phyloP scores from a whole-genome alignment of 2,888 invertebrate species.

The Fabriciana adippe region DNA sequence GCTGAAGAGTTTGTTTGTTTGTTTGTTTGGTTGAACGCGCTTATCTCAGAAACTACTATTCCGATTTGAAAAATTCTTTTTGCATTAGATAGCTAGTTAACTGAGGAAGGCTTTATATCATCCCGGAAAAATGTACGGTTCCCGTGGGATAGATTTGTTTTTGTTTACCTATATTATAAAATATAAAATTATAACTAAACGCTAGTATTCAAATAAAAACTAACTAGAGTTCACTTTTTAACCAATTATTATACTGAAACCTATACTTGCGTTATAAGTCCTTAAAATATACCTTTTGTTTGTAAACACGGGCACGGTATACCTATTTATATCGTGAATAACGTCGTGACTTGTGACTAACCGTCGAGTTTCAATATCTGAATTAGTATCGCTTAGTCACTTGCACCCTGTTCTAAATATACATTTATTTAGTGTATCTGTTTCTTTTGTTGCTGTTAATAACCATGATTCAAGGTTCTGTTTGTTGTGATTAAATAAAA shows the following conservation, averaged over 20 bases:
- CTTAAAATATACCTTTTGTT: slow-evolving; percentile 42
- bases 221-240: no score
- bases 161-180: no score
- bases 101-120: no score
- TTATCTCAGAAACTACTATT: no score
- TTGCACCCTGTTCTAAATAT: slow-evolving; percentile 31
- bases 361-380: slow-evolving; percentile 41
- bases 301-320: slow-evolving; percentile 49
- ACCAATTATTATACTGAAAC: background rate
- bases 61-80: no score
- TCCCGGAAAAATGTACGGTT: no score
- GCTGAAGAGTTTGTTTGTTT: no score
- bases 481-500: slow-evolving; percentile 22
- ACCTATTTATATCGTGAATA: slow-evolving; percentile 48
- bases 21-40: no score
- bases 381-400: slow-evolving; percentile 54
- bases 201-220: no score
- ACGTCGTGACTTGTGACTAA: slow-evolving; percentile 54
- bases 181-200: no score
- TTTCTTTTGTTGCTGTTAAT: slow-evolving; percentile 22
- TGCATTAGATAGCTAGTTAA: no score
- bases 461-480: slow-evolving; percentile 28
- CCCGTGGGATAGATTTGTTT: no score
- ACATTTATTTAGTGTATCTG: slow-evolving; percentile 13
- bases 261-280: background rate